Evolutionary conservation across 2,113 vertebrate genomes (phyloP), one percentile per base, ranked within the genome.

Genomic region (Eretmodus cyanostictus): DNA sequence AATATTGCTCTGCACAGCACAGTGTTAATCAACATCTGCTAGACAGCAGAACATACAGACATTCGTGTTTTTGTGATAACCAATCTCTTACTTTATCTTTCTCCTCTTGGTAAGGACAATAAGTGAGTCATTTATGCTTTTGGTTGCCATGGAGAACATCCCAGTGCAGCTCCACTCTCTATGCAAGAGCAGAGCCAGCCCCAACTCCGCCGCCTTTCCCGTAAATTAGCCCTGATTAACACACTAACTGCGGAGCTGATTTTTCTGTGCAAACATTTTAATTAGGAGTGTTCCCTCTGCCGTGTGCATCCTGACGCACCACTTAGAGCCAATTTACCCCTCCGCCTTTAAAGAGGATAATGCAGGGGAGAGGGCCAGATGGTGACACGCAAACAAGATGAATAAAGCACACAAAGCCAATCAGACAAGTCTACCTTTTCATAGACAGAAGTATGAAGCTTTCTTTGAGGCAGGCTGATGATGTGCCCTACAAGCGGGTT

Each of bases 211-310:
- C 19, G 89, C 91, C 88, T 94, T 87, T 95, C 68, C 78, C 42
- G 36, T 92, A 94, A 94, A 97, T 96, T 96, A 96, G 92, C 91
- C 66, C 61, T 96, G 95, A 97, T 96, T 96, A 96, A 95, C 95
- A 93, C 91, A 91, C 89, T 94, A 95, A 96, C 95, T 94, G 91
- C 31, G 91, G 87, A 95, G 91, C 94, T 94, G 95, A 96, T 96
- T 96, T 94, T 96, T 95, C 94, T 95, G 93, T 93, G 93, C 94
- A 96, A 96, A 96, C 94, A 94, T 96, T 96, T 96, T 96, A 96
- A 96, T 96, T 95, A 95, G 93, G 92, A 94, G 89, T 94, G 94
- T 95, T 96, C 94, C 95, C 94, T 94, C 90, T 93, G 94, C 92
- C 86, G 90, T 85, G 87, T 86, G 94, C 94, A 97, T 95, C 86